Evolutionary conservation across 1,140 invertebrate species (phyloP).

Genomic region (Meloidogyne chitwoodi): DNA sequence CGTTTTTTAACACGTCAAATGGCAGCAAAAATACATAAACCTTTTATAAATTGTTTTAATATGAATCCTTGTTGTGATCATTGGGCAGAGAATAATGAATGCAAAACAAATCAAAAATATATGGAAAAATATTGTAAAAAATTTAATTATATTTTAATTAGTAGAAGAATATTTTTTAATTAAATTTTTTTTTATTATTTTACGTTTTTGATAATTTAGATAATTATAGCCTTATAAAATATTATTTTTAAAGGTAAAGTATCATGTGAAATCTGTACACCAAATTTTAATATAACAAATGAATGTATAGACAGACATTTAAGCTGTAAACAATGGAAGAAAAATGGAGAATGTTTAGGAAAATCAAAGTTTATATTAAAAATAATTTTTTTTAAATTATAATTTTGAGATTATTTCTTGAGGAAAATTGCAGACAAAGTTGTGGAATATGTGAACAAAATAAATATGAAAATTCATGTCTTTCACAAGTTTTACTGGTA

Average conservation of each 20-base stretch:
- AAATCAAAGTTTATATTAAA: slow-evolving; percentile 18
- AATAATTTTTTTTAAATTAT: slow-evolving; percentile 22
- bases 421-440: slow-evolving; percentile 53
- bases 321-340: slow-evolving; percentile 38
- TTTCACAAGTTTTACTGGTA: not conserved
- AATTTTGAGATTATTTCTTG: slow-evolving; percentile 49
- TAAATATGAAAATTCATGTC: slow-evolving; percentile 15
- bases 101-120: slow-evolving; percentile 43
- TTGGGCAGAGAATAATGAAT: slow-evolving; percentile 46
- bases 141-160: not conserved
- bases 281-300: slow-evolving; percentile 50
- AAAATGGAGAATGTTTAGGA: slow-evolving; percentile 27
- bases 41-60: slow-evolving; percentile 54
- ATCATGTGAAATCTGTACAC: slow-evolving; percentile 44
- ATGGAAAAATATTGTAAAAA: slow-evolving; percentile 46
- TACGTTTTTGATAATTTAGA: too few species aligned
- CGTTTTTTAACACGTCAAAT: slow-evolving; percentile 1
- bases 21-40: slow-evolving; percentile 3
- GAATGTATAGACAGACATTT: slow-evolving; percentile 47
- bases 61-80: slow-evolving; percentile 53
- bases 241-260: slow-evolving; percentile 34
- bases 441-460: slow-evolving; percentile 36
- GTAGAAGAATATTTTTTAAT: slow-evolving; percentile 4
- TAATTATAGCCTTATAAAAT: too few species aligned
- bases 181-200: too few species aligned